phyloP scores from a whole-genome alignment of 2,888 invertebrate species.

The Micropterix aruncella region DNA sequence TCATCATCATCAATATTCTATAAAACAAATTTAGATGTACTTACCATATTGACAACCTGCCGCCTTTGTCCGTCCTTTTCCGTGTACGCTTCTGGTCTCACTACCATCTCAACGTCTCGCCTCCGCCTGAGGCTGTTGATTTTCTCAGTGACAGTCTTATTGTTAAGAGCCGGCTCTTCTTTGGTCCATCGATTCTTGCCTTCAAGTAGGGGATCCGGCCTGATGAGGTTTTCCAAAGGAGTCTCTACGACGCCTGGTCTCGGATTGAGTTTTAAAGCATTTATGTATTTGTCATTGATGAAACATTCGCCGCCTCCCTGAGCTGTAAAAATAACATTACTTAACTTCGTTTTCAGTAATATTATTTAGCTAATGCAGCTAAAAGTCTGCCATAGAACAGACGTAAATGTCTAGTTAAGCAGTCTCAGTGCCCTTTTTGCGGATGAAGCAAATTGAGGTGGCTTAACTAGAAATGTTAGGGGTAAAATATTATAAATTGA shows the following conservation, averaged over 20 bases:
- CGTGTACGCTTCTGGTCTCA: slow-evolving; percentile 54
- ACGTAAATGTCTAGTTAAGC: neutral
- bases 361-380: neutral
- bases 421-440: no score
- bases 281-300: slow-evolving; percentile 42
- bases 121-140: slow-evolving; percentile 32
- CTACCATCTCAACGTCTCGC: slow-evolving; percentile 52
- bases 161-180: slow-evolving; percentile 22
- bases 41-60: slow-evolving; percentile 64
- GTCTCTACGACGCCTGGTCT: slow-evolving; percentile 31
- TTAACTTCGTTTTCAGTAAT: neutral
- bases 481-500: no score
- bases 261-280: slow-evolving; percentile 44
- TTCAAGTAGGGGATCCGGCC: slow-evolving; percentile 27
- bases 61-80: slow-evolving; percentile 55
- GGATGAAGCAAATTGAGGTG: no score
- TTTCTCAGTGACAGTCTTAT: slow-evolving; percentile 12
- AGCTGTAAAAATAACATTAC: slow-evolving; percentile 27
- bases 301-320: slow-evolving; percentile 52
- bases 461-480: no score
- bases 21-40: slow-evolving; percentile 13
- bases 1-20: slow-evolving; percentile 9
- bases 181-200: slow-evolving; percentile 28
- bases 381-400: neutral
- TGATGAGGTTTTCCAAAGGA: slow-evolving; percentile 30